Conservation (phyloP, 1,140 invertebrate genomes). For the Diachasma alloeum region DNA sequence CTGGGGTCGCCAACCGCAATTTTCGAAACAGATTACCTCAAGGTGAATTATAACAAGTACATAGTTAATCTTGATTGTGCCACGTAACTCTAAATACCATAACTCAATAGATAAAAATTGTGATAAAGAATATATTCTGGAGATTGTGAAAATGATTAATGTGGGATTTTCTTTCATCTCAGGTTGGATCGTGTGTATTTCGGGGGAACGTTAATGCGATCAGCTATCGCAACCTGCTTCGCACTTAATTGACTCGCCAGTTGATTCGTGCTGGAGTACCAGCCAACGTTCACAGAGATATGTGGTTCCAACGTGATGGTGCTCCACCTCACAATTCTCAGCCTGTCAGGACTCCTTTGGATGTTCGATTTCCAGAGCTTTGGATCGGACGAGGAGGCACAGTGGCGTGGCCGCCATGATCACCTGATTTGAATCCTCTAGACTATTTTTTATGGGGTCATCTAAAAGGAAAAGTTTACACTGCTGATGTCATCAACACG, state of each 20-base stretch:
- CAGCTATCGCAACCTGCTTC: background rate
- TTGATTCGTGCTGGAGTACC: slow-evolving; percentile 23
- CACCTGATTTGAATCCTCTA: slow-evolving; percentile 36
- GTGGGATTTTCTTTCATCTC: background rate
- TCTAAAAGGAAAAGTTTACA: no score
- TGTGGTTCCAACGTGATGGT: slow-evolving; percentile 52
- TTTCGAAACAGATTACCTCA: no score
- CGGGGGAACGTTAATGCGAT: background rate
- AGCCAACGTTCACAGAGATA: slow-evolving; percentile 30
- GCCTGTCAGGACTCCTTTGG: slow-evolving; percentile 22
- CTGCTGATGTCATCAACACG: no score
- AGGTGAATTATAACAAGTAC: no score
- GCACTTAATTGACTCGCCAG: background rate
- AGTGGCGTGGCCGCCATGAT: slow-evolving; percentile 36
- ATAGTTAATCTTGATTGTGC: no score
- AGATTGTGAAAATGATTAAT: no score
- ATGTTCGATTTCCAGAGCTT: slow-evolving; percentile 14
- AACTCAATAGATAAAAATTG: no score
- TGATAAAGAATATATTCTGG: no score
- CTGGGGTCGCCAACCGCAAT: no score
- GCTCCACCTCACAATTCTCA: no score
- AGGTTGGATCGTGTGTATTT: background rate
- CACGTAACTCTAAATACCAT: no score
- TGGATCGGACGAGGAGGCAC: slow-evolving; percentile 35
- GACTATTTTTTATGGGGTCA: slow-evolving; percentile 41